Evolutionary conservation across 2,888 invertebrate species (phyloP).

Genomic region (Camponotus fellah): DNA sequence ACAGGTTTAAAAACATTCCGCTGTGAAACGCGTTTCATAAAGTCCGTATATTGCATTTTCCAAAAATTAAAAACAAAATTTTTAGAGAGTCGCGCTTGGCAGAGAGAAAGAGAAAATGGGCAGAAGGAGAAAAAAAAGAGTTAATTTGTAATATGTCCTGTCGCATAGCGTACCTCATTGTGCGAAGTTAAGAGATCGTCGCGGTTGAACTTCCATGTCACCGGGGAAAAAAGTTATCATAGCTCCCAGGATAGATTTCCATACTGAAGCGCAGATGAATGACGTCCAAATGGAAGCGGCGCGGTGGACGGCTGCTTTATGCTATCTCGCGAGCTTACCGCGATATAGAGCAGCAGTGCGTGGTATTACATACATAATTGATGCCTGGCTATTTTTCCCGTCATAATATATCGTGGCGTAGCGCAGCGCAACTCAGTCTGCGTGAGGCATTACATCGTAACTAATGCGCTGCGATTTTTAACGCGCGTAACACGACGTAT

Average conservation of each 20-base stretch:
- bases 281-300: conserved; percentile 45
- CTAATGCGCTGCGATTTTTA: conserved; percentile 49
- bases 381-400: conserved; percentile 46
- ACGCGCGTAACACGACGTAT: conserved; percentile 13
- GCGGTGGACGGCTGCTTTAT: conserved; percentile 20
- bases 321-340: conserved; percentile 31
- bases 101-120: not conserved
- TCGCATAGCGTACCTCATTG: conserved; percentile 6
- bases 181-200: conserved; percentile 41
- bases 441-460: conserved; percentile 46
- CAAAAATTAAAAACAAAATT: conserved; percentile 17
- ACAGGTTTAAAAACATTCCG: conserved; percentile 2
- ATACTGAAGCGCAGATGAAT: conserved; percentile 50
- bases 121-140: not conserved
- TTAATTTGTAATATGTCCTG: conserved; percentile 34
- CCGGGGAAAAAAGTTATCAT: conserved; percentile 46
- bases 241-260: conserved; percentile 49
- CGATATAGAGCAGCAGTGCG: conserved; percentile 50
- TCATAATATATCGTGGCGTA: conserved; percentile 25
- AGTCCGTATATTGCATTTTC: conserved; percentile 16
- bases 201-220: conserved; percentile 27
- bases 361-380: conserved; percentile 54
- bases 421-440: conserved; percentile 41
- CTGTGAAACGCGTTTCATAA: not conserved
- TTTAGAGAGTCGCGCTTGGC: not conserved